These are phyloP conservation scores for Enteromius afrohamiltoni DNA, from an alignment of 2,797 vertebrate genomes.

Conservation along the genomic window DNA sequence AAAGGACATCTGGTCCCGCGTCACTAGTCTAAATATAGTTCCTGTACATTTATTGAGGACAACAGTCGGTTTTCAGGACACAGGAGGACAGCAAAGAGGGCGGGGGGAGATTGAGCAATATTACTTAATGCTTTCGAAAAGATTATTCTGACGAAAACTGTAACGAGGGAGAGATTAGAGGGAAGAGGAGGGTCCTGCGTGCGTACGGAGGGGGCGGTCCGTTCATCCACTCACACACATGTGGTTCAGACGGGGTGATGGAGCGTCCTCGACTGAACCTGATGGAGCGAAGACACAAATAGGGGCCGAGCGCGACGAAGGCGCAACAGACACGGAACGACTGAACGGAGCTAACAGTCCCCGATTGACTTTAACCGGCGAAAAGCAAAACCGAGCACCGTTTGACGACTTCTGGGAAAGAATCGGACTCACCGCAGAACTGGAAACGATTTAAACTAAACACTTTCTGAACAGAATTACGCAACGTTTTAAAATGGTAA, in stretches of 20 bases:
- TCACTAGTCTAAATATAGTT: conserved; percentile 46
- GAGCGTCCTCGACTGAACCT: conserved; percentile 79
- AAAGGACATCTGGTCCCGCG: not conserved
- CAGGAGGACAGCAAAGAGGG: conserved; percentile 4
- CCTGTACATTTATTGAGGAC: conserved; percentile 25
- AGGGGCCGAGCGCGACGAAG: conserved; percentile 72
- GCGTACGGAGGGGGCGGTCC: conserved; percentile 57
- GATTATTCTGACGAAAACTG: conserved; percentile 58
- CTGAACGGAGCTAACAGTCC: conserved; percentile 48
- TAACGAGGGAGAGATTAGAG: conserved; percentile 60
- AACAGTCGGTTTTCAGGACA: conserved; percentile 42
- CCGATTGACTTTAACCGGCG: conserved; percentile 50
- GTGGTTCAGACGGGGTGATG: conserved; percentile 77
- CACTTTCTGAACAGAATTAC: not conserved
- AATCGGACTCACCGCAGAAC: not conserved
- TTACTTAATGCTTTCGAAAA: conserved; percentile 69
- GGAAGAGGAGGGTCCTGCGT: conserved; percentile 37
- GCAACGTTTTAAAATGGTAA: conserved; percentile 11
- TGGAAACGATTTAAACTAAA: not conserved
- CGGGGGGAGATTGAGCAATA: conserved; percentile 53
- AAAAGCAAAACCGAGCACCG: not conserved
- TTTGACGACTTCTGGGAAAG: not conserved
- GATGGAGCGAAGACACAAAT: conserved; percentile 73
- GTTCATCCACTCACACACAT: conserved; percentile 50
- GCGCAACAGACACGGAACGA: conserved; percentile 69